A percentile compares a stretch with the other conserved stretches of the same genome.
Conservation (phyloP, 2,113 vertebrate species). For the Rissa tridactyla region DNA sequence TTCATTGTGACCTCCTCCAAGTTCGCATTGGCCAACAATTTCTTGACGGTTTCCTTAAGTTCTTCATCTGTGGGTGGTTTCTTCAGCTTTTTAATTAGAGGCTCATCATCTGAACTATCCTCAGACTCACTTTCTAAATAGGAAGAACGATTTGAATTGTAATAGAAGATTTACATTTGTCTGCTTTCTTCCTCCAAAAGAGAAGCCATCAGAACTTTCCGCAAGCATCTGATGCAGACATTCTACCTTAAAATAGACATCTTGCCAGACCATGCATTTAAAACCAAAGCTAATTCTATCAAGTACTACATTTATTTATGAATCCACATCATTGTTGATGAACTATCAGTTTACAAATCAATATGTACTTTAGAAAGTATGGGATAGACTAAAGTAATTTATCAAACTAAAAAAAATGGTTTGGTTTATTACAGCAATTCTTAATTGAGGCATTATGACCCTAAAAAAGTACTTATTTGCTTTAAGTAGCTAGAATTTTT, state of each 20-base stretch:
- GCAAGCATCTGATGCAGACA: neutral
- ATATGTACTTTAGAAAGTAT: neutral
- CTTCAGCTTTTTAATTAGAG: constrained; percentile 91
- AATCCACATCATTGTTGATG: neutral
- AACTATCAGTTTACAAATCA: neutral
- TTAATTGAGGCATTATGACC: neutral
- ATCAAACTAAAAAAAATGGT: neutral
- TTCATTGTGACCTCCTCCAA: constrained; percentile 98
- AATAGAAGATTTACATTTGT: neutral
- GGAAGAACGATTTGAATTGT: constrained; percentile 6
- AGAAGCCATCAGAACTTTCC: neutral
- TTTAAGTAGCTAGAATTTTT: neutral
- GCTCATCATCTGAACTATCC: constrained; percentile 91
- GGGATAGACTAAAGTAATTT: neutral
- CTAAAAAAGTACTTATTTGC: neutral
- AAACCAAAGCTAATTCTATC: neutral
- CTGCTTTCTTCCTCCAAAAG: neutral
- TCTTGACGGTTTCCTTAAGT: constrained; percentile 86
- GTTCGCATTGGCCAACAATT: constrained; percentile 85
- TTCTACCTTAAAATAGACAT: neutral
- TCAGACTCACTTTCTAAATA: constrained; percentile 81
- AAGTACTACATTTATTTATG: neutral
- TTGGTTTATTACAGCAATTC: neutral
- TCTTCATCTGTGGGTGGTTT: constrained; percentile 88
- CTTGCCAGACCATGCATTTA: neutral